A percentile compares a stretch with the other conserved stretches of the same genome.
Conservation (phyloP, 2,113 vertebrate species). For the Isurus oxyrinchus region DNA sequence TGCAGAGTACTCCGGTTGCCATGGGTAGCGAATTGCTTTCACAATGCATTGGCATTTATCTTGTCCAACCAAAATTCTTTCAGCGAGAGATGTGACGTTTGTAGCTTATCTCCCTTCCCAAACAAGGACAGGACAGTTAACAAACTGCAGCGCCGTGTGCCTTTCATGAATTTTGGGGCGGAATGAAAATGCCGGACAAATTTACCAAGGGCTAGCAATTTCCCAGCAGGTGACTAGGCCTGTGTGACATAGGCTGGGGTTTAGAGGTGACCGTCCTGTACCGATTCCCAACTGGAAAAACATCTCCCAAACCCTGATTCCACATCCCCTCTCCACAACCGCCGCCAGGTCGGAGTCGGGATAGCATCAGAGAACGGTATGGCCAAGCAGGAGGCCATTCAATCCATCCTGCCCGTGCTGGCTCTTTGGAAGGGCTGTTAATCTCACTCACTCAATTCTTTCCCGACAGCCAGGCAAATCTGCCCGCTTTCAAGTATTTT, state of each 20-base stretch:
- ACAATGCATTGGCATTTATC: background rate
- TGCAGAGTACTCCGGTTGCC: background rate
- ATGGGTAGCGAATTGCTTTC: background rate
- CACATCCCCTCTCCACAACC: background rate
- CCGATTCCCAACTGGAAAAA: background rate
- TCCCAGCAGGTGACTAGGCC: background rate
- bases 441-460: background rate
- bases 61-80: background rate
- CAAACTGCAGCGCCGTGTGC: background rate
- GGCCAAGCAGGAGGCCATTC: background rate
- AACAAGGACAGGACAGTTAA: background rate
- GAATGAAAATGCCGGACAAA: background rate
- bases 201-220: background rate
- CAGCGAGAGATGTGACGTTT: constrained; percentile 34
- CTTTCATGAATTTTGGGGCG: background rate
- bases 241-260: background rate
- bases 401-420: background rate
- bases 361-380: background rate
- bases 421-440: background rate
- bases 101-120: background rate
- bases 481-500: background rate
- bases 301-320: background rate
- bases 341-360: background rate
- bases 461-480: background rate
- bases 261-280: background rate